Percentiles rank a stretch among this genome's conserved stretches.
Conservation (phyloP, 2,113 vertebrate species). For the Paracyprichromis sp. region DNA sequence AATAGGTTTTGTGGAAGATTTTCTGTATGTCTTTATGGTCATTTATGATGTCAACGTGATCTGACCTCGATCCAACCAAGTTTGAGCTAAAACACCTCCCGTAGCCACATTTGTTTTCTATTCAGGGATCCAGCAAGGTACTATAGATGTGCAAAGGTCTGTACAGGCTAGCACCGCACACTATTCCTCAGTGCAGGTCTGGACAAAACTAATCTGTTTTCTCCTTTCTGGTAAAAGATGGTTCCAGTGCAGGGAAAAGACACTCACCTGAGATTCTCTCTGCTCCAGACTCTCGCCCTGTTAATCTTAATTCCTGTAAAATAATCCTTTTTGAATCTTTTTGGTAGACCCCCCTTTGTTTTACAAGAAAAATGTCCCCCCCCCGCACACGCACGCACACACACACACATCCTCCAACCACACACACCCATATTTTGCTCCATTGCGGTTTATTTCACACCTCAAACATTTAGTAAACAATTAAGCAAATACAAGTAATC, state of each 20-base stretch:
- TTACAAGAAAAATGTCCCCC: too few relatives aligned
- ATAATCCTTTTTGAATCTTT: background rate
- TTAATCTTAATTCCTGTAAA: background rate
- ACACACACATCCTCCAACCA: too few relatives aligned
- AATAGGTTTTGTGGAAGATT: background rate
- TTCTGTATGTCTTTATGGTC: background rate
- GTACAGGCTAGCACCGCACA: background rate
- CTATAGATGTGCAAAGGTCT: background rate
- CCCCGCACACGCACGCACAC: rapidly evolving
- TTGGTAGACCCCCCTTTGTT: background rate
- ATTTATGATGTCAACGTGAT: background rate
- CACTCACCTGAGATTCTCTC: background rate
- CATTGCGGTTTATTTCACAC: too few relatives aligned
- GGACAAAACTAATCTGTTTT: background rate
- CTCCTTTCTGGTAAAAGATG: background rate
- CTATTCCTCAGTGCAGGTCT: background rate
- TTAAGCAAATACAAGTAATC: too few relatives aligned
- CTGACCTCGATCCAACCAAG: background rate
- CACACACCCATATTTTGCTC: too few relatives aligned
- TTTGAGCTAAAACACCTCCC: background rate
- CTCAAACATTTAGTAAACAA: too few relatives aligned
- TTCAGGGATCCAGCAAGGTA: background rate
- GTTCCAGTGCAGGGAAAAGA: background rate
- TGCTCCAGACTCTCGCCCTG: background rate
- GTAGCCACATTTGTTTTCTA: background rate